phyloP scores from a whole-genome alignment of 2,113 vertebrate genomes.

The Odocoileus virginianus region DNA sequence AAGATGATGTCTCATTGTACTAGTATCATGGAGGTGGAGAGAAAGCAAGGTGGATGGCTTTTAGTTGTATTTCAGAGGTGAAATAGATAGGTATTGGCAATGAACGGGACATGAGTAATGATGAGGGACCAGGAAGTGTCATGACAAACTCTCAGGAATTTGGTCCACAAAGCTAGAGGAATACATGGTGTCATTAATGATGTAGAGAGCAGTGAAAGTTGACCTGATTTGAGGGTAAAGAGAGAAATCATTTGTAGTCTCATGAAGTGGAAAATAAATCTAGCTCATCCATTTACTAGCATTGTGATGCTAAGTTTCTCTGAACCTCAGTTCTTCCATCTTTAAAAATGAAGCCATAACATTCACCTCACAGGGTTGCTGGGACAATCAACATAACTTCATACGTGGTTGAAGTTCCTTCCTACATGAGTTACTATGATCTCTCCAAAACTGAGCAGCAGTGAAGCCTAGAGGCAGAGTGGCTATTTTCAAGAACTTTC shows the following conservation, averaged over 20 bases:
- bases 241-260: neutral
- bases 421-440: neutral
- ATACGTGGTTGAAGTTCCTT: neutral
- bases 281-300: neutral
- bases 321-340: neutral
- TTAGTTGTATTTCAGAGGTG: neutral
- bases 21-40: neutral
- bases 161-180: neutral
- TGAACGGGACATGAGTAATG: neutral
- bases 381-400: neutral
- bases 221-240: neutral
- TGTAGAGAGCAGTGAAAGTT: neutral
- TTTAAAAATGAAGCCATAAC: neutral
- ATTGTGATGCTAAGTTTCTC: neutral
- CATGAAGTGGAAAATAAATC: neutral
- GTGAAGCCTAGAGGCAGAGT: neutral
- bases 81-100: neutral
- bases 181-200: neutral
- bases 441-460: neutral
- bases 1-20: neutral
- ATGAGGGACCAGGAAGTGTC: neutral
- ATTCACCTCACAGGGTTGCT: neutral
- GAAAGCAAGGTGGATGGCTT: neutral
- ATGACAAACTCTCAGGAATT: neutral
- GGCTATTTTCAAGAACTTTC: conserved; percentile 23